These are phyloP conservation scores for Simalia tracyae DNA, from an alignment of 2,797 vertebrate genomes.

Conservation along the genomic window DNA sequence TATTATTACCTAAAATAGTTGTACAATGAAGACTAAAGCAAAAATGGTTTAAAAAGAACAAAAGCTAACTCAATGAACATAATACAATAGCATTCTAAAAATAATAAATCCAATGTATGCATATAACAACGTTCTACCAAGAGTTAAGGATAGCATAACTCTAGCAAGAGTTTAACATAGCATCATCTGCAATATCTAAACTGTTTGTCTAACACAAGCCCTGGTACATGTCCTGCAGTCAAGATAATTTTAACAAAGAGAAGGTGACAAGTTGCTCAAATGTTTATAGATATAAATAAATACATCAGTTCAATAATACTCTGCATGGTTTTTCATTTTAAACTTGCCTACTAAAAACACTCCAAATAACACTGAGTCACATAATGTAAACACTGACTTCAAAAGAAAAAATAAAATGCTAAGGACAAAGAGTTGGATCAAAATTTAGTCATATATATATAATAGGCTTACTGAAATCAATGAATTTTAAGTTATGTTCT, in stretches of 20 bases:
- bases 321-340: neutral
- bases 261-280: neutral
- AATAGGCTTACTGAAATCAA: neutral
- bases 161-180: neutral
- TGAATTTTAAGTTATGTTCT: neutral
- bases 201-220: neutral
- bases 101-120: neutral
- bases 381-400: neutral
- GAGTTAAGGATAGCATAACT: neutral
- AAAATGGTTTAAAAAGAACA: neutral
- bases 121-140: neutral
- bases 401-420: neutral
- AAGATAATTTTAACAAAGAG: neutral
- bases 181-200: neutral
- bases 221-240: neutral
- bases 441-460: neutral
- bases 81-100: neutral
- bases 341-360: neutral
- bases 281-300: neutral
- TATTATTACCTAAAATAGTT: neutral
- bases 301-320: neutral
- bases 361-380: neutral
- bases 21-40: neutral
- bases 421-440: neutral
- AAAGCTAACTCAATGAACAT: neutral